Percentiles rank a stretch among this genome's conserved stretches.
These are phyloP conservation scores for Zonotrichia albicollis DNA, from an alignment of 2,797 vertebrate species.

Conservation along the genomic window DNA sequence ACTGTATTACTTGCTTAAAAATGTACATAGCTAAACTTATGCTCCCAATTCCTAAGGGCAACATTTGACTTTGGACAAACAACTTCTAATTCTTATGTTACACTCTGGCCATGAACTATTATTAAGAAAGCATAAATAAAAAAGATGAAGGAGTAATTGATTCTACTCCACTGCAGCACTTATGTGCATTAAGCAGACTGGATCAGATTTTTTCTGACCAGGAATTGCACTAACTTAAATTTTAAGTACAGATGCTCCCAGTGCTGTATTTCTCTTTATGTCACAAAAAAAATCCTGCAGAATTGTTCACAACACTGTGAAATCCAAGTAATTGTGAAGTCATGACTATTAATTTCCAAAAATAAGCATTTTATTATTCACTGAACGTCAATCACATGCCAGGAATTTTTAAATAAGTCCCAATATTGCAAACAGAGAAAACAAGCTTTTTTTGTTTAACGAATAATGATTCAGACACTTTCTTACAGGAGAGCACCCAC, in stretches of 20 bases:
- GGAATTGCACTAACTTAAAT: not conserved
- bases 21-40: not conserved
- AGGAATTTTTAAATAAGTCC: constrained; percentile 46
- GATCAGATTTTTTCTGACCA: not conserved
- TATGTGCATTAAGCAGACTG: not conserved
- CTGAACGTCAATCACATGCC: constrained; percentile 21
- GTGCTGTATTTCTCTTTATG: not conserved
- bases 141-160: not conserved
- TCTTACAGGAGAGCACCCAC: constrained; percentile 57
- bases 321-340: constrained; percentile 40
- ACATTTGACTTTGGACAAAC: not conserved
- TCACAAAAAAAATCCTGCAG: not conserved
- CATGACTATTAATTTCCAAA: constrained; percentile 51
- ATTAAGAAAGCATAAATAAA: not conserved
- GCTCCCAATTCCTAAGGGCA: not conserved
- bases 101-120: not conserved
- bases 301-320: constrained; percentile 18
- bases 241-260: not conserved
- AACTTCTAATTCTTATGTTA: not conserved
- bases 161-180: not conserved
- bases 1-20: not conserved
- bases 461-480: constrained; percentile 61
- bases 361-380: constrained; percentile 42
- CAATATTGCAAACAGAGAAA: constrained; percentile 50
- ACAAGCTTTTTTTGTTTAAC: constrained; percentile 23